phyloP scores from a whole-genome alignment of 2,113 vertebrate genomes.

The Elephantulus edwardii region DNA sequence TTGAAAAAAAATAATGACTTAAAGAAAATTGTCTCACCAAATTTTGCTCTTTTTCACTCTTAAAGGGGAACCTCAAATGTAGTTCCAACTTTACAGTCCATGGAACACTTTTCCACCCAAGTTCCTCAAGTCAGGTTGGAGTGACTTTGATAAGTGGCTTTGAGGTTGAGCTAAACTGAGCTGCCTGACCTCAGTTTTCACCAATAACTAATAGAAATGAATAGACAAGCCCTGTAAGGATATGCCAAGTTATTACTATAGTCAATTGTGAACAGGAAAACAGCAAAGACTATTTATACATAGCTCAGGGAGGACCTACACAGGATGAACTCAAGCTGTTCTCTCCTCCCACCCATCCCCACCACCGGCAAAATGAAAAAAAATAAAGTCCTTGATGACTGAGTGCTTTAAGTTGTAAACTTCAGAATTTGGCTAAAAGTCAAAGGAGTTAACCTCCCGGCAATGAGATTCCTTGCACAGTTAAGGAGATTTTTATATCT shows the following conservation, averaged over 20 bases:
- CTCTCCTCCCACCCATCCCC: not conserved
- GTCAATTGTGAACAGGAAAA: conserved; percentile 30
- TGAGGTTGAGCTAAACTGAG: conserved; percentile 21
- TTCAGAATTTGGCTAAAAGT: conserved; percentile 5
- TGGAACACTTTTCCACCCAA: conserved; percentile 6
- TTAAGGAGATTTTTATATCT: not conserved
- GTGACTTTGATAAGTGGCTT: conserved; percentile 1
- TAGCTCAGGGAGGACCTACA: not conserved
- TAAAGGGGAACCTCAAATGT: not conserved
- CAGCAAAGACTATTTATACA: conserved; percentile 23
- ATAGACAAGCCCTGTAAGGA: conserved; percentile 18
- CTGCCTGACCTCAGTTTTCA: conserved; percentile 12
- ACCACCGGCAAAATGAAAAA: not conserved
- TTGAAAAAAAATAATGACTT: not conserved
- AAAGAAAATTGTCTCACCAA: not conserved
- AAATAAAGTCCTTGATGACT: not conserved
- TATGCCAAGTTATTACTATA: not conserved
- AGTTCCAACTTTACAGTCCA: not conserved
- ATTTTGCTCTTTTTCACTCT: not conserved
- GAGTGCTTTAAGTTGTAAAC: conserved; percentile 1
- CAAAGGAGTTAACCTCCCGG: not conserved
- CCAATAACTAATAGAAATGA: not conserved
- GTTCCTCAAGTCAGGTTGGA: conserved; percentile 7
- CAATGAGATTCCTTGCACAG: not conserved
- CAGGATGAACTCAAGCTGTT: not conserved